Evolutionary conservation across 2,888 invertebrate genomes (phyloP), one percentile per base, ranked within the genome.

Genomic region (Invenusta paracnida): DNA sequence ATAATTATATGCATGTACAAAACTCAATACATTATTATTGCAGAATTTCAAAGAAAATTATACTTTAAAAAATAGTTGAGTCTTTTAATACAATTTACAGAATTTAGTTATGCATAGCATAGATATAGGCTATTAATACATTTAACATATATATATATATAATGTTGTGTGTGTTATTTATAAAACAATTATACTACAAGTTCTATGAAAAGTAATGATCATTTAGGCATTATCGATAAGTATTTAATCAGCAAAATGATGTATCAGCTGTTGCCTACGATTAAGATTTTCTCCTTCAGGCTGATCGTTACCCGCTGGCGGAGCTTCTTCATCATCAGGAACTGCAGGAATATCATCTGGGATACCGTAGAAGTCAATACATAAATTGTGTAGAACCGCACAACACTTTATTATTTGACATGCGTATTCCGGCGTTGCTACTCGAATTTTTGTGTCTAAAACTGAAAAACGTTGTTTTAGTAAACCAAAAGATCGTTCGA

Each of bases 371-470:
- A 79, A 79, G 25, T 79, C 27, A 27, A 79, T 79, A 79, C 81
- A 79, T 28, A 79, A 79, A 29, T 79, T 79, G 81, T 79, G 81
- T 28, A 79, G 28, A n/a, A n/a, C 81, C 25, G 81, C 28, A 29
- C 81, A 79, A 29, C 81, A 79, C 81, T 79, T 79, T 11, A 79
- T 79, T 27, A 79, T 79, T 28, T 79, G 5, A 79, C 28, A 79
- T 25, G 81, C 81, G 81, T 27, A 79, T 28, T 79, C 81, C 81
- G 81, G 81, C 28, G 81, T 27, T n/a, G 2, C 2, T 79, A 79
- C 81, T 79, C 81, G 81, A 79, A 79, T 25, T 27, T 25, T 79
- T 27, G 81, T 79, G 25, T 79, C 81, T 79, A 79, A 79, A 29
- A 25, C 25, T 27, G 81, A 79, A 79, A 79, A 79, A 27, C 81